These are phyloP conservation scores for Acrobasis consociella DNA, from an alignment of 2,888 invertebrate species.

Conservation along the genomic window DNA sequence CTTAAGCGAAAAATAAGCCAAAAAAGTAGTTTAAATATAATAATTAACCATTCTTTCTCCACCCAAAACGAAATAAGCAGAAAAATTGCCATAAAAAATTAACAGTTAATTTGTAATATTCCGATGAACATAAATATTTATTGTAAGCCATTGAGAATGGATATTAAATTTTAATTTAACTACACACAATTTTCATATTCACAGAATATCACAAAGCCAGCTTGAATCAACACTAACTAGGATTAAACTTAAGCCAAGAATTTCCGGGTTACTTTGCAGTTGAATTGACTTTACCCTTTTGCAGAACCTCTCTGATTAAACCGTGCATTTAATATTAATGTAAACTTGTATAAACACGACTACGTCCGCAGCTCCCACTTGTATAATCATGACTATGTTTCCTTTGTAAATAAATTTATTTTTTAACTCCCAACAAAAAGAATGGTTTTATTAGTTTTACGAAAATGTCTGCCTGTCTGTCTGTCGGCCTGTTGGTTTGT, in stretches of 20 bases:
- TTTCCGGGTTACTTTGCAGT: conserved; percentile 4
- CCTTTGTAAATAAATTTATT: too few species aligned
- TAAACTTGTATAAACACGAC: background rate
- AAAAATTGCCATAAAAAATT: too few species aligned
- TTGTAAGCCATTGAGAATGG: background rate
- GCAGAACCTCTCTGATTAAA: conserved; percentile 7
- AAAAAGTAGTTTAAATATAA: too few species aligned
- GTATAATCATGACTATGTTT: background rate
- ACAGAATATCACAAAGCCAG: conserved; percentile 3
- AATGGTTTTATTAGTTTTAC: too few species aligned
- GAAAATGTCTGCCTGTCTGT: too few species aligned
- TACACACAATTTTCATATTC: conserved; percentile 13
- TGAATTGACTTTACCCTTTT: conserved; percentile 7
- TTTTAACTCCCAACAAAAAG: too few species aligned
- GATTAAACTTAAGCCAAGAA: background rate
- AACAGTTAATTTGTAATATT: too few species aligned
- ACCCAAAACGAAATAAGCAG: too few species aligned
- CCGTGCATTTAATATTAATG: conserved; percentile 3
- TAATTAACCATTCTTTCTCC: too few species aligned
- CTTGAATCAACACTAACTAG: conserved; percentile 10
- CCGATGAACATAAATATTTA: too few species aligned
- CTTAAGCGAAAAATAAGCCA: too few species aligned
- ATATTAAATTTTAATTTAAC: conserved; percentile 1
- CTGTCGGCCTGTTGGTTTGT: too few species aligned
- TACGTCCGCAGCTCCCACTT: background rate